These are phyloP conservation scores for Rhineura floridana DNA, from an alignment of 2,113 vertebrate species.

Conservation along the genomic window DNA sequence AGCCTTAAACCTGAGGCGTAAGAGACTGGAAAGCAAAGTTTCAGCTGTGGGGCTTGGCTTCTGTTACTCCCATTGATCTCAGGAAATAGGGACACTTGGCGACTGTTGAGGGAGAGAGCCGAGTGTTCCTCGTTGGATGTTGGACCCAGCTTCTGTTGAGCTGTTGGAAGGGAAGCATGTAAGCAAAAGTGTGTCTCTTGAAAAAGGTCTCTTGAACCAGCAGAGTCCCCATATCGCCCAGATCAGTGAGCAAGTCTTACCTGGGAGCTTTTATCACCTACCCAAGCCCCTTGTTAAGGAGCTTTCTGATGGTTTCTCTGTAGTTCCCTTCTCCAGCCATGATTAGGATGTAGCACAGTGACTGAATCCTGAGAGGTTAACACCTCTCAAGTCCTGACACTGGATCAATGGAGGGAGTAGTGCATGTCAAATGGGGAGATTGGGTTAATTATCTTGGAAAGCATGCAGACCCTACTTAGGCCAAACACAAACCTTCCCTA, in stretches of 20 bases:
- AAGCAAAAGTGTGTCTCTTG: background rate
- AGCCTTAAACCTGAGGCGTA: background rate
- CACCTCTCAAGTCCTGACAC: background rate
- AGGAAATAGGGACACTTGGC: background rate
- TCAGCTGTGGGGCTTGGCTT: background rate
- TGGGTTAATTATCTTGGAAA: background rate
- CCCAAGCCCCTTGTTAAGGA: too few relatives aligned
- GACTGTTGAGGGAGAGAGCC: background rate
- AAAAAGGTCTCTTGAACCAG: background rate
- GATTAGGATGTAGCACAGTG: background rate
- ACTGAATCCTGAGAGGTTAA: too few relatives aligned
- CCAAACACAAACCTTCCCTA: too few relatives aligned
- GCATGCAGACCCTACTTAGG: background rate
- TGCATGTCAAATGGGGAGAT: too few relatives aligned
- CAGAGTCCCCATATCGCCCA: background rate
- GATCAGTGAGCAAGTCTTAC: background rate
- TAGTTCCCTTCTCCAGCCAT: background rate
- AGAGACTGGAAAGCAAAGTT: background rate
- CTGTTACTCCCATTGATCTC: background rate
- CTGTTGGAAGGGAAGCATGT: accelerated
- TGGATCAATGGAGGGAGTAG: background rate
- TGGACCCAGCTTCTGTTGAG: background rate
- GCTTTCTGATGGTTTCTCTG: too few relatives aligned
- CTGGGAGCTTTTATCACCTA: too few relatives aligned
- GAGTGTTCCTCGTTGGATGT: too few relatives aligned